Conservation (phyloP, 2,888 invertebrate genomes). For the Eristalis arbustorum region DNA sequence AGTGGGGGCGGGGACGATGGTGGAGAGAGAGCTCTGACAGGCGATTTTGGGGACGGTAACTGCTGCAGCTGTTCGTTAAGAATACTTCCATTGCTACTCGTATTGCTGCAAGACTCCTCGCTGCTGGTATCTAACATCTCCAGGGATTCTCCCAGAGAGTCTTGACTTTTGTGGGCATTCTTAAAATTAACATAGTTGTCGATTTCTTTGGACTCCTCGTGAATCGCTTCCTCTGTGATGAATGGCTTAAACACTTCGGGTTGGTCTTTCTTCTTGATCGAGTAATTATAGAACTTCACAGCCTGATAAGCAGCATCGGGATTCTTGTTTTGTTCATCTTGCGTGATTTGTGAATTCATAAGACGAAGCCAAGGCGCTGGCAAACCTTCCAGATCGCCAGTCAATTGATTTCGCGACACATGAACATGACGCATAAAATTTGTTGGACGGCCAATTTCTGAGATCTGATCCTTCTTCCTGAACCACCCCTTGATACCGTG, state of each 20-base stretch:
- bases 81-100: slow-evolving; percentile 72
- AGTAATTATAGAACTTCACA: slow-evolving; percentile 93
- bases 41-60: slow-evolving; percentile 44
- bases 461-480: slow-evolving; percentile 79
- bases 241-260: slow-evolving; percentile 89
- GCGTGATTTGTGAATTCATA: slow-evolving; percentile 90
- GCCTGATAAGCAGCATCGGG: slow-evolving; percentile 95
- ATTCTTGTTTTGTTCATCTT: slow-evolving; percentile 93
- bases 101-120: slow-evolving; percentile 76
- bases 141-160: slow-evolving; percentile 81
- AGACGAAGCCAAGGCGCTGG: slow-evolving; percentile 91
- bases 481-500: slow-evolving; percentile 78
- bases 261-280: slow-evolving; percentile 89
- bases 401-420: slow-evolving; percentile 90
- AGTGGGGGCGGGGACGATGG: slow-evolving; percentile 78
- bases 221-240: slow-evolving; percentile 89
- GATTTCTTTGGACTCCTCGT: slow-evolving; percentile 91
- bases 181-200: slow-evolving; percentile 88
- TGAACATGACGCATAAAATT: slow-evolving; percentile 93
- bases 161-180: slow-evolving; percentile 86
- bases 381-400: slow-evolving; percentile 92
- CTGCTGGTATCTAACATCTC: slow-evolving; percentile 81
- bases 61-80: slow-evolving; percentile 58
- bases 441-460: slow-evolving; percentile 89
- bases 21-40: slow-evolving; percentile 31